Evolutionary conservation across 1,140 invertebrate species (phyloP).

Genomic region (Plodia interpunctella): DNA sequence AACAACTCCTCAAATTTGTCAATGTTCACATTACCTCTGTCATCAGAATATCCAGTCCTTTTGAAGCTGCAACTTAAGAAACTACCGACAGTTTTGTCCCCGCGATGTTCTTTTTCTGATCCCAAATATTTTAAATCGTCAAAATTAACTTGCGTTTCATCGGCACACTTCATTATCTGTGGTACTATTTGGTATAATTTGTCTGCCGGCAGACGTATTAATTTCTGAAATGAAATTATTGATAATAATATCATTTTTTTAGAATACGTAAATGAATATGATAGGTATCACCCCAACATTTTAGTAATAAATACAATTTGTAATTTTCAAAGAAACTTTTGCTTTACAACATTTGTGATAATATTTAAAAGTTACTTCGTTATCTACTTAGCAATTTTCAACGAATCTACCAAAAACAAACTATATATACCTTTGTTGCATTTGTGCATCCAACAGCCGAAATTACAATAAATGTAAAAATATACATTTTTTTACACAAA

Average conservation of each 20-base stretch:
- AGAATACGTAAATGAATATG: no score
- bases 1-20: neutral
- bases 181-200: neutral
- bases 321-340: no score
- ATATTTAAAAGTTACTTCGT: no score
- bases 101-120: neutral
- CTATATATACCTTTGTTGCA: neutral
- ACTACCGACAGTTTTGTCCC: neutral
- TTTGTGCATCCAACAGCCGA: neutral
- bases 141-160: constrained; percentile 1
- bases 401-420: neutral
- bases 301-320: no score
- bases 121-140: neutral
- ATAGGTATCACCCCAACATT: no score
- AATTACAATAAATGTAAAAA: neutral
- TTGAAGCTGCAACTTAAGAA: neutral
- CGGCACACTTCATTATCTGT: neutral
- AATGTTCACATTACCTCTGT: neutral
- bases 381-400: no score
- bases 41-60: neutral
- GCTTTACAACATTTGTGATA: neutral
- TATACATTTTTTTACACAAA: neutral
- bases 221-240: neutral
- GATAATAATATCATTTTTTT: no score
- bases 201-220: neutral